These are phyloP conservation scores for Lycodopsis pacificus DNA, from an alignment of 2,797 vertebrate species.

Conservation along the genomic window DNA sequence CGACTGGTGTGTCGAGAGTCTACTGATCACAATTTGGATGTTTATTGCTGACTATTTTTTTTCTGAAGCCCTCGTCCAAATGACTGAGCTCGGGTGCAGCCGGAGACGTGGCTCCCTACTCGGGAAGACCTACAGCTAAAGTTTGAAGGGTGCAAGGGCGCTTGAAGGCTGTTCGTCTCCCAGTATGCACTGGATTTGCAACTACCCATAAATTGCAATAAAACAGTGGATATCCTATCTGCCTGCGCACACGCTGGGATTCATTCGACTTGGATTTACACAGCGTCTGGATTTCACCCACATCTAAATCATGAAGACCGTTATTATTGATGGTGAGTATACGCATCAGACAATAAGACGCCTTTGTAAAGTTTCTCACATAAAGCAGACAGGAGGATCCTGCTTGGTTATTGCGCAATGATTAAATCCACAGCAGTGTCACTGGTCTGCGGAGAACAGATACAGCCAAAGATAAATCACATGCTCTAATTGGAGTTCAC, in stretches of 20 bases:
- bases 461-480: conserved; percentile 46
- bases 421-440: conserved; percentile 37
- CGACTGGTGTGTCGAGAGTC: conserved; percentile 58
- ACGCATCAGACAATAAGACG: conserved; percentile 29
- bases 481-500: conserved; percentile 67
- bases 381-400: conserved; percentile 28
- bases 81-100: conserved; percentile 82
- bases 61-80: conserved; percentile 68
- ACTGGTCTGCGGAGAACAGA: conserved; percentile 33
- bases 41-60: conserved; percentile 75
- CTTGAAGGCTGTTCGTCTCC: conserved; percentile 56
- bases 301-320: conserved; percentile 83
- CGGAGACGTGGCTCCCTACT: conserved; percentile 84
- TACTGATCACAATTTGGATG: conserved; percentile 79
- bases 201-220: conserved; percentile 65
- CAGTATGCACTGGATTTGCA: conserved; percentile 75
- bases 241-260: conserved; percentile 60
- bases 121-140: conserved; percentile 85
- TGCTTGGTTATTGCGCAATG: conserved; percentile 57
- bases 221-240: conserved; percentile 70
- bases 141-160: conserved; percentile 78
- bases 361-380: conserved; percentile 61
- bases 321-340: conserved; percentile 82
- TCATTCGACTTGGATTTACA: conserved; percentile 78
- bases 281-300: conserved; percentile 74